Evolutionary conservation across 2,888 invertebrate species (phyloP).

Genomic region (Philhelius pedissequus): DNA sequence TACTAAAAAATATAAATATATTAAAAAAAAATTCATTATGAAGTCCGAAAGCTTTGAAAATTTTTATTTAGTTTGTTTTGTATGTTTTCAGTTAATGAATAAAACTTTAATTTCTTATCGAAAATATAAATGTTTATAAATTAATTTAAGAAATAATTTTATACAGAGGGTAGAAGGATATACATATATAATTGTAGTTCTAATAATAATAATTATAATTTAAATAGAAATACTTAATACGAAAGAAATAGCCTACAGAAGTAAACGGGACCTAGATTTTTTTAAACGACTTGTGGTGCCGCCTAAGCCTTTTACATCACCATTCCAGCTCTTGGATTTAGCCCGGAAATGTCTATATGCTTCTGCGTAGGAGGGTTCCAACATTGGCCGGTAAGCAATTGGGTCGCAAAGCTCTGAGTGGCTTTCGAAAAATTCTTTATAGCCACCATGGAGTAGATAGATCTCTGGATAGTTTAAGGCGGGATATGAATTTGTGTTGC

Average conservation of each 20-base stretch:
- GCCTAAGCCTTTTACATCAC: constrained; percentile 76
- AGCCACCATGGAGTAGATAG: constrained; percentile 95
- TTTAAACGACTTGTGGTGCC: constrained; percentile 75
- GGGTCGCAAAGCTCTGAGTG: constrained; percentile 86
- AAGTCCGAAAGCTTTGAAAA: constrained; percentile 45
- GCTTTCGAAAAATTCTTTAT: constrained; percentile 88
- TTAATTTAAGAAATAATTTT: constrained; percentile 60
- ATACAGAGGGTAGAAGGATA: constrained; percentile 5
- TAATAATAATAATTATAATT: not conserved
- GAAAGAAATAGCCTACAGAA: constrained; percentile 72
- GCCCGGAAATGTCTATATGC: constrained; percentile 87
- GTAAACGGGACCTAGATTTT: constrained; percentile 78
- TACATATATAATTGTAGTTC: not conserved
- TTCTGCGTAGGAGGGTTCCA: constrained; percentile 87
- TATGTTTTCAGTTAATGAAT: constrained; percentile 14
- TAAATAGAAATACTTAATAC: not conserved
- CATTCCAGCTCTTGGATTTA: constrained; percentile 88
- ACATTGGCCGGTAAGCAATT: constrained; percentile 89
- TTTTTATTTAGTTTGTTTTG: constrained; percentile 1
- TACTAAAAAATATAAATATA: constrained; percentile 66
- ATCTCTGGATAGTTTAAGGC: constrained; percentile 93
- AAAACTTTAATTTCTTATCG: constrained; percentile 57
- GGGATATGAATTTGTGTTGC: constrained; percentile 92
- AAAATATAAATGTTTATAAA: constrained; percentile 57
- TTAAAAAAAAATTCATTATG: constrained; percentile 49